phyloP scores from a whole-genome alignment of 2,888 invertebrate genomes.

The Scaptomyza flava region DNA sequence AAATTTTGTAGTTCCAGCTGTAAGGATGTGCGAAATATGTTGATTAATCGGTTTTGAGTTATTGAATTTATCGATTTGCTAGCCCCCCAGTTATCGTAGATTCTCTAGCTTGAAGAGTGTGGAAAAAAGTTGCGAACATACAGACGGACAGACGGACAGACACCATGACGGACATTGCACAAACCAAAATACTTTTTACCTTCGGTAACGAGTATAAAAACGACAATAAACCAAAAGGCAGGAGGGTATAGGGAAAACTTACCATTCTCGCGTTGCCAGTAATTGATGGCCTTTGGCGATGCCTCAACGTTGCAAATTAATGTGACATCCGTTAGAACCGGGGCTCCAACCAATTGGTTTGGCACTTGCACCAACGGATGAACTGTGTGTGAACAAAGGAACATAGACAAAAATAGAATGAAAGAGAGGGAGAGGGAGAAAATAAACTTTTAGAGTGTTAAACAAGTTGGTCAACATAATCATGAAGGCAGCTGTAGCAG shows the following conservation, averaged over 20 bases:
- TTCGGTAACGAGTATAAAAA: no score
- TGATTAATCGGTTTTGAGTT: no score
- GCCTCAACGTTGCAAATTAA: slow-evolving; percentile 95
- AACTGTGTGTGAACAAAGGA: slow-evolving; percentile 87
- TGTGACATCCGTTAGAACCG: slow-evolving; percentile 93
- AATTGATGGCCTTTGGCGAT: slow-evolving; percentile 96
- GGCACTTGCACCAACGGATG: slow-evolving; percentile 97
- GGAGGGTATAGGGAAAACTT: slow-evolving; percentile 77
- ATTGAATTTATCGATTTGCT: no score
- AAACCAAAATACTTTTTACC: no score
- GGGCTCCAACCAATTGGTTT: slow-evolving; percentile 96
- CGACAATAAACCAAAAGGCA: slow-evolving; percentile 25
- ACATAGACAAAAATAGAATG: slow-evolving; percentile 17
- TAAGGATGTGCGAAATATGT: no score
- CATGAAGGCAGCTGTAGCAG: slow-evolving; percentile 12
- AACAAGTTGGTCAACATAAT: slow-evolving; percentile 43
- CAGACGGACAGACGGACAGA: no score
- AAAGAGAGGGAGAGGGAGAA: background rate
- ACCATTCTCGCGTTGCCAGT: slow-evolving; percentile 96
- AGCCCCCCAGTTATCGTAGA: no score
- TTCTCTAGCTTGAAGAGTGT: no score
- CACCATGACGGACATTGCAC: no score
- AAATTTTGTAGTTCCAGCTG: no score
- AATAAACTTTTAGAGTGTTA: slow-evolving; percentile 6
- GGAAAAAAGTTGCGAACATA: no score